Evolutionary conservation across 2,888 invertebrate genomes (phyloP).

Genomic region (Petrophora chlorosata): DNA sequence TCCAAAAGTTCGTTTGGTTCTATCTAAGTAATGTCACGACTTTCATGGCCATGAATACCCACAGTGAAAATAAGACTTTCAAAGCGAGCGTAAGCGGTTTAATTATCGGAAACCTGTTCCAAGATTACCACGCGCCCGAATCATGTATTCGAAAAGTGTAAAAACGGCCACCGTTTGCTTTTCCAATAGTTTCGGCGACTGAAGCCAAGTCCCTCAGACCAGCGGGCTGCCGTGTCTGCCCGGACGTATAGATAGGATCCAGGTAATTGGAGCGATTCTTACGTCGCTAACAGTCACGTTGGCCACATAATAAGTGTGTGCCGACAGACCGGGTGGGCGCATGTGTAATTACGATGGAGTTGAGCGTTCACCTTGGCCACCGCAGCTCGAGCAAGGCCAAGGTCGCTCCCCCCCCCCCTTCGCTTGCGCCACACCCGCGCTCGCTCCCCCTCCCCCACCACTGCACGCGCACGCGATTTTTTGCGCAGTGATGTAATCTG

Average conservation of each 20-base stretch:
- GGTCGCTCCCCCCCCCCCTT: slow-evolving; percentile 51
- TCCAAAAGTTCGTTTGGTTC: neutral
- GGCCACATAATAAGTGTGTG: slow-evolving; percentile 44
- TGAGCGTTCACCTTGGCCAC: slow-evolving; percentile 77
- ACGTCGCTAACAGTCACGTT: slow-evolving; percentile 39
- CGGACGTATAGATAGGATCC: slow-evolving; percentile 16
- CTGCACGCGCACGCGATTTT: slow-evolving; percentile 70
- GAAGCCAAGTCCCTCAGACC: too few relatives aligned
- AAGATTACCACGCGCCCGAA: slow-evolving; percentile 34
- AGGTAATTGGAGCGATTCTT: slow-evolving; percentile 19
- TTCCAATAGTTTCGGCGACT: slow-evolving; percentile 34
- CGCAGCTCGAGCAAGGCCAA: slow-evolving; percentile 79
- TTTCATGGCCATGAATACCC: slow-evolving; percentile 10
- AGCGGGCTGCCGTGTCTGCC: slow-evolving; percentile 11
- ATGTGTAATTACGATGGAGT: slow-evolving; percentile 73
- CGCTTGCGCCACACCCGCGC: slow-evolving; percentile 30
- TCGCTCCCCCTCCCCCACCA: slow-evolving; percentile 35
- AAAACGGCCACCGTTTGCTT: slow-evolving; percentile 49
- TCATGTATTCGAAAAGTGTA: slow-evolving; percentile 53
- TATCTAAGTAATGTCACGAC: slow-evolving; percentile 10
- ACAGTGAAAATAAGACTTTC: slow-evolving; percentile 29
- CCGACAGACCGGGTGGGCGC: slow-evolving; percentile 77
- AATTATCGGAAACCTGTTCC: slow-evolving; percentile 51
- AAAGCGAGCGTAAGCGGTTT: slow-evolving; percentile 34
- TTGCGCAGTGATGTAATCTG: slow-evolving; percentile 80